Conservation (phyloP, 2,888 invertebrate genomes). For the Sturmia bella region DNA sequence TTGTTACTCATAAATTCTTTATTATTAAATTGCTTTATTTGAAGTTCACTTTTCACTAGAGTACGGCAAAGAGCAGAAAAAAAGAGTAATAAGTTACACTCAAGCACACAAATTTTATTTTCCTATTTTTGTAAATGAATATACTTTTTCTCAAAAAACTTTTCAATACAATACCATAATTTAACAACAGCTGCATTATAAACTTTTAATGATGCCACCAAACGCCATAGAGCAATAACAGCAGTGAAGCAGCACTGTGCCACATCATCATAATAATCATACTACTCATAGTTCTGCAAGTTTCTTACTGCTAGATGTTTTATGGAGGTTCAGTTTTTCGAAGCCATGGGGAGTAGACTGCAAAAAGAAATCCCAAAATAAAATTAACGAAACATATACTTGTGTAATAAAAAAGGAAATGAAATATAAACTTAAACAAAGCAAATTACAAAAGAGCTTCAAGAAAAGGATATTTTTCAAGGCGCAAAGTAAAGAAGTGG, state of each 20-base stretch:
- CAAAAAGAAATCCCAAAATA: conserved; percentile 35
- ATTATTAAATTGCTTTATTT: conserved; percentile 66
- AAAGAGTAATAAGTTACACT: conserved; percentile 54
- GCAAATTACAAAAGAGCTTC: not conserved
- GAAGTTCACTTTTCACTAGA: conserved; percentile 51
- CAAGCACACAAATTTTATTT: conserved; percentile 56
- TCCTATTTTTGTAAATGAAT: conserved; percentile 1
- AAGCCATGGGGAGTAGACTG: conserved; percentile 25
- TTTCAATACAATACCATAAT: conserved; percentile 69
- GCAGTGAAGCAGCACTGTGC: conserved; percentile 50
- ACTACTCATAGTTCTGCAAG: conserved; percentile 26
- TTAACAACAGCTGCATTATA: conserved; percentile 69
- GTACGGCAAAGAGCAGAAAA: conserved; percentile 7
- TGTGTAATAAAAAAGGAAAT: conserved; percentile 8
- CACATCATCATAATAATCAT: conserved; percentile 59
- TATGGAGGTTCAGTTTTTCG: conserved; percentile 17
- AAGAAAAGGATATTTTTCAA: not conserved
- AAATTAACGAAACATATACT: conserved; percentile 58
- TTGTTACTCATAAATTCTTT: conserved; percentile 53
- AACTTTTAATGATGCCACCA: conserved; percentile 70
- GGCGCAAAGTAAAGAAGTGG: conserved; percentile 3
- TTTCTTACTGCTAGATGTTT: conserved; percentile 18
- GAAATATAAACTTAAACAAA: conserved; percentile 29
- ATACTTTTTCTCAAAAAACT: conserved; percentile 48
- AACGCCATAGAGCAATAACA: conserved; percentile 62